A percentile compares a stretch with the other conserved stretches of the same genome.
These are phyloP conservation scores for Deroptyus accipitrinus DNA, from an alignment of 2,113 vertebrate genomes.

Conservation along the genomic window DNA sequence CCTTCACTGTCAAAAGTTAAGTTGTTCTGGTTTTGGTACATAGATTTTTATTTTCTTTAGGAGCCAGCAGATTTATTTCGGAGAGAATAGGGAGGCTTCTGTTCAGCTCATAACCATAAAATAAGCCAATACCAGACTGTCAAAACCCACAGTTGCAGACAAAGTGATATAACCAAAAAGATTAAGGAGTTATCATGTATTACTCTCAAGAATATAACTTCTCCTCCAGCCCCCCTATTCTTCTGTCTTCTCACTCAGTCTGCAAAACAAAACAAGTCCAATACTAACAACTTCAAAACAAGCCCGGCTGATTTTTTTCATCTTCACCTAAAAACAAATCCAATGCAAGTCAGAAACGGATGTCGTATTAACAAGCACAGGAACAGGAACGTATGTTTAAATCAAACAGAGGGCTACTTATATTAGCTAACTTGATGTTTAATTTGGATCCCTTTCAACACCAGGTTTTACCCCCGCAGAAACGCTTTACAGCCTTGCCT, in stretches of 20 bases:
- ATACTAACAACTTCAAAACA: not conserved
- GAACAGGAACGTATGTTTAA: not conserved
- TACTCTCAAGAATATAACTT: not conserved
- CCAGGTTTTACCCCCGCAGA: not conserved
- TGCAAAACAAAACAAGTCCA: not conserved
- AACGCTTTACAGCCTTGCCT: not conserved
- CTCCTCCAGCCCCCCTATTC: not conserved
- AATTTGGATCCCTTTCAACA: not conserved
- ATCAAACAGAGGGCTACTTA: not conserved
- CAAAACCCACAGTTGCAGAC: not conserved
- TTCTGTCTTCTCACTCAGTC: not conserved
- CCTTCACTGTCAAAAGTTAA: not conserved
- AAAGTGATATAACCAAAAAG: not conserved
- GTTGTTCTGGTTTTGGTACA: not conserved
- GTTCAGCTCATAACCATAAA: conserved; percentile 6
- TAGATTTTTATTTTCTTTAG: not conserved
- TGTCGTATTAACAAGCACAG: not conserved
- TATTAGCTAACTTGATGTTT: not conserved
- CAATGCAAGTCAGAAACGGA: not conserved
- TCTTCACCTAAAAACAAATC: not conserved
- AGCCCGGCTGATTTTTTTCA: not conserved
- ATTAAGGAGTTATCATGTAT: not conserved
- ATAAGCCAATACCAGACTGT: not conserved
- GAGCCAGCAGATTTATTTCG: not conserved
- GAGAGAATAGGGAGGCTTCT: conserved; percentile 1